Percentiles rank a stretch among this genome's conserved stretches.
Conservation (phyloP, 2,888 invertebrate genomes). For the Caenorhabditis becei region DNA sequence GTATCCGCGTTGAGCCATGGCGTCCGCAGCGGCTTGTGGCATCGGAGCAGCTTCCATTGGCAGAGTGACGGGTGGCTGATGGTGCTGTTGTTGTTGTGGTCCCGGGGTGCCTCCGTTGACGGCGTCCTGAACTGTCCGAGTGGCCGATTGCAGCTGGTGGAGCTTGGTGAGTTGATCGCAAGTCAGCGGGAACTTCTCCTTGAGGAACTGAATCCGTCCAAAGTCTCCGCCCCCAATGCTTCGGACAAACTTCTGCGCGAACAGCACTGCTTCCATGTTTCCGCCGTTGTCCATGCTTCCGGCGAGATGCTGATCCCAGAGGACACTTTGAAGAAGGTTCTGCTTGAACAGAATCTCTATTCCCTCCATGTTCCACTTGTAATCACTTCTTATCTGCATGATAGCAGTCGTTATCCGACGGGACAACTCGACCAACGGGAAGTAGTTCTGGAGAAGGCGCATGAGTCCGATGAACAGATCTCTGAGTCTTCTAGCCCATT, state of each 20-base stretch:
- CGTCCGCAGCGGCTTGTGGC: constrained; percentile 44
- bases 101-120: neutral
- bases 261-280: constrained; percentile 86
- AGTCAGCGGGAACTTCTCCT: constrained; percentile 66
- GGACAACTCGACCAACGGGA: constrained; percentile 57
- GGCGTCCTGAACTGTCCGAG: constrained; percentile 27
- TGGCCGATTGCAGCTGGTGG: constrained; percentile 60
- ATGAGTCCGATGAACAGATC: constrained; percentile 73
- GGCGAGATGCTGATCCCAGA: constrained; percentile 90
- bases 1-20: constrained; percentile 40
- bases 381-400: constrained; percentile 69
- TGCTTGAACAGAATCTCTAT: constrained; percentile 91
- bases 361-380: constrained; percentile 85
- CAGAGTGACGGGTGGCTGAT: constrained; percentile 21
- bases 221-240: constrained; percentile 58
- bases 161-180: constrained; percentile 69
- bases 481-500: constrained; percentile 71
- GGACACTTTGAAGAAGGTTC: constrained; percentile 88
- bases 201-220: constrained; percentile 37
- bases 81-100: constrained; percentile 5
- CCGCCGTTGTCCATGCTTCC: constrained; percentile 89
- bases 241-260: constrained; percentile 87
- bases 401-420: constrained; percentile 67
- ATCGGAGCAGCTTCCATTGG: constrained; percentile 51
- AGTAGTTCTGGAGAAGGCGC: constrained; percentile 60